Evolutionary conservation across 2,888 invertebrate genomes (phyloP), one percentile per base, ranked within the genome.

Genomic region (Amphipoea oculea): DNA sequence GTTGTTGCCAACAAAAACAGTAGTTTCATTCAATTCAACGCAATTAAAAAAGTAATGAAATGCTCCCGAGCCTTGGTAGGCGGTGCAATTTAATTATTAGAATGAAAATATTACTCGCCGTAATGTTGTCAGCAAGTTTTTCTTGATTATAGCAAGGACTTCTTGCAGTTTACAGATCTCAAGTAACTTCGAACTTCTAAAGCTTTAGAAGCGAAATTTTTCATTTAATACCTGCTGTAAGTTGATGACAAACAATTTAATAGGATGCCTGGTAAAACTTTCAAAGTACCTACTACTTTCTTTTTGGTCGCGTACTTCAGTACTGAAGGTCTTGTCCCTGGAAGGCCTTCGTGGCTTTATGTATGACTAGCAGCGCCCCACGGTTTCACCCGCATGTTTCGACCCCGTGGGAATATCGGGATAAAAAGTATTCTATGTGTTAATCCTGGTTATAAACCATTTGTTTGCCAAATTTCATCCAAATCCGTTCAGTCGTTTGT

Each of bases 11-110:
- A 80, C 73, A 76, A 83, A 80, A 86, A 71, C 78, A 75, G 73
- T 76, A 45, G 63, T 78, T 77, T 48, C 76, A 77, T 81, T 81
- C 12, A 86, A 74, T 78, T 84, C 17, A 80, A 79, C 57, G 67
- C 72, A 78, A 84, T 86, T 76, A 75, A 79, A 73, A 81, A 48
- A 67, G 48, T 79, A 73, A 81, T 84, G 11, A 84, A 87, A 86
- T 73, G 51, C 42, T 75, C 78, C 45, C 63, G 40, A 73, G 69
- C 36, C 60, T 57, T 48, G 23, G 54, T 23, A 42, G 29, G 23
- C 74, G 57, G n/a, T 77, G 63, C 36, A 81, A 78, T 81, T 69
- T 74, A 60, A 76, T 76, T 76, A 69, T 75, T 48, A 45, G 0
- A 12, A 73, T 77, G 45, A 66, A 86, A 87, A 63, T 81, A 76